Evolutionary conservation across 2,113 vertebrate genomes (phyloP).

Genomic region (Clarias batrachus): DNA sequence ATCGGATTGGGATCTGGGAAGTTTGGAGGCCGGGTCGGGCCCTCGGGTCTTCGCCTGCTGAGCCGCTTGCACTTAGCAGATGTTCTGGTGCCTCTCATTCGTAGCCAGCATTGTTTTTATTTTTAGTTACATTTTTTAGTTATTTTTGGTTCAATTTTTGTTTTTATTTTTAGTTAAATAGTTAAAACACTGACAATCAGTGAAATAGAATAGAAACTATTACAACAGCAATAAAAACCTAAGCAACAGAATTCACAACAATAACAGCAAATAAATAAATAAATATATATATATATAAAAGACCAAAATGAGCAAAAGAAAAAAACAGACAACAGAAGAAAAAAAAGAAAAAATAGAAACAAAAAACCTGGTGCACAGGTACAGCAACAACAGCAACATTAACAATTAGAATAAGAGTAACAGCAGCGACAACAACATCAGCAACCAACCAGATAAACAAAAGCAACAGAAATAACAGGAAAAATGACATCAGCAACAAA

Average conservation of each 20-base stretch:
- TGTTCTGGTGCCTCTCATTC: no score
- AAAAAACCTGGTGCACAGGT: no score
- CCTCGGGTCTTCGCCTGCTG: no score
- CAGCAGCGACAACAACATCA: not conserved
- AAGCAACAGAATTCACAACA: not conserved
- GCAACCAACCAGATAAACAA: not conserved
- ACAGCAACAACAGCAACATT: no score
- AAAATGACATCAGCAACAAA: not conserved
- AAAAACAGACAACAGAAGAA: not conserved
- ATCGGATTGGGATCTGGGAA: no score
- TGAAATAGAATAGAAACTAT: not conserved
- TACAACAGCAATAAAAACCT: not conserved
- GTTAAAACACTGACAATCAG: not conserved
- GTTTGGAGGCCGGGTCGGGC: no score
- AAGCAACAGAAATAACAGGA: not conserved
- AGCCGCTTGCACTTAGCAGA: no score
- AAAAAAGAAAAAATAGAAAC: not conserved
- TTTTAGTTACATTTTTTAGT: no score
- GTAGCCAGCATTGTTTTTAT: no score
- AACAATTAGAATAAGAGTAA: no score
- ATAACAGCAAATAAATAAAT: not conserved
- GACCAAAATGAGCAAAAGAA: not conserved
- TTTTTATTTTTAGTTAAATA: no score
- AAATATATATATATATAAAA: not conserved
- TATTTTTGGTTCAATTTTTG: no score